Base-by-base conservation (phyloP, 2,888 invertebrate species). In the Tetranychus truncatus region DNA sequence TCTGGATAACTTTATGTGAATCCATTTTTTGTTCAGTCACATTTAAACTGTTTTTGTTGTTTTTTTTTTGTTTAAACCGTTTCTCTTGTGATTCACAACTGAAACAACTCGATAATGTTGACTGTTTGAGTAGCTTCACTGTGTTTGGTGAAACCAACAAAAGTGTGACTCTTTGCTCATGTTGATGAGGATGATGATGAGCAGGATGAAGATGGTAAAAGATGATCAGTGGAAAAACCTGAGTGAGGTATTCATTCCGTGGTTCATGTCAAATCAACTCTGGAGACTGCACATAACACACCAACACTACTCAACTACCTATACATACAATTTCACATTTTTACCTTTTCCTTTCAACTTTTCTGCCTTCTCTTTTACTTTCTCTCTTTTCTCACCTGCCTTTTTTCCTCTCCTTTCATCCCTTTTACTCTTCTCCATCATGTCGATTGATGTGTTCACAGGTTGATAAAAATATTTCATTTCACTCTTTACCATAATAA, bases 241-340 rank as follows among this genome's bases (percentile, higher is more conserved):
- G 55, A 15, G 15, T 55, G 15, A 55, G 55, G 55, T 15, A 55
- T 55, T 15, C 15, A 55, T 55, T 55, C 55, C 55, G 15, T 55
- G 55, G 55, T 55, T 55, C 55, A 55, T 55, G 55, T 55, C 55
- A 55, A 55, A 55, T 55, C 55, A 55, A 55, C 55, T 55, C 55
- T 55, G 55, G 55, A 55, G 55, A 55, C 55, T 55, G 55, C 15
- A 15, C 9, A 55, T 55, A 55, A 34, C 34, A 34, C 34, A 34
- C 34, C 34, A 34, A 34, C 34, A 34, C 34, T 15, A 55, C 55
- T 15, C 15, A 55, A 15, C 55, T 15, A 55, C 55, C 55, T 55
- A 55, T 55, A 55, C 11, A 55, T 15, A 55, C 55, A 15, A 15
- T 15, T 55, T 55, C 55, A 15, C 9, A 55, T 55, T 15, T 55